These are phyloP conservation scores for Pyrocoelia pectoralis DNA, from an alignment of 2,888 invertebrate genomes.

Conservation along the genomic window DNA sequence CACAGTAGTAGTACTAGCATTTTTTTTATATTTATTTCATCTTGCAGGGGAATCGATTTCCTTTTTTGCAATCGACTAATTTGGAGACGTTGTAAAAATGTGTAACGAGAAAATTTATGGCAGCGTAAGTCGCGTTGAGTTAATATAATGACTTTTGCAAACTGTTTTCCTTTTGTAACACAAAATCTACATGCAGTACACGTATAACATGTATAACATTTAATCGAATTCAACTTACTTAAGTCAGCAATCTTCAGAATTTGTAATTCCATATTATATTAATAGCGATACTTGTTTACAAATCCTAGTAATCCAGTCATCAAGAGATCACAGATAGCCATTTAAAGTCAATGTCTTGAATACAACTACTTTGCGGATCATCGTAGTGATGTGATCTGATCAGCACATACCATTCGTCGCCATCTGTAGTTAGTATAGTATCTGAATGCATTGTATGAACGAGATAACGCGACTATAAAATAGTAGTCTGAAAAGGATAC, in stretches of 20 bases:
- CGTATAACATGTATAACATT: not conserved
- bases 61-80: not conserved
- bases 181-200: not conserved
- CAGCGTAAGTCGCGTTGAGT: not conserved
- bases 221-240: not conserved
- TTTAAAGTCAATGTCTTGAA: slow-evolving; percentile 25
- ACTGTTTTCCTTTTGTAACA: not conserved
- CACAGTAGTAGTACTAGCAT: too few relatives aligned
- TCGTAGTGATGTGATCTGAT: slow-evolving; percentile 26
- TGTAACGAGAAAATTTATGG: not conserved
- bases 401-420: slow-evolving; percentile 23
- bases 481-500: slow-evolving; percentile 20
- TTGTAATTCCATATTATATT: slow-evolving; percentile 33
- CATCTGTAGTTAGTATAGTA: slow-evolving; percentile 13
- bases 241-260: slow-evolving; percentile 7
- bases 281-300: slow-evolving; percentile 42
- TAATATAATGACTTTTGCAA: not conserved
- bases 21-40: not conserved
- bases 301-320: slow-evolving; percentile 39
- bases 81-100: not conserved
- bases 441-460: slow-evolving; percentile 20
- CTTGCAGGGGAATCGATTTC: too few relatives aligned
- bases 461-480: slow-evolving; percentile 15
- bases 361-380: slow-evolving; percentile 22
- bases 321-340: slow-evolving; percentile 36